Conservation (phyloP, 2,113 vertebrate species). For the Cololabis saira region DNA sequence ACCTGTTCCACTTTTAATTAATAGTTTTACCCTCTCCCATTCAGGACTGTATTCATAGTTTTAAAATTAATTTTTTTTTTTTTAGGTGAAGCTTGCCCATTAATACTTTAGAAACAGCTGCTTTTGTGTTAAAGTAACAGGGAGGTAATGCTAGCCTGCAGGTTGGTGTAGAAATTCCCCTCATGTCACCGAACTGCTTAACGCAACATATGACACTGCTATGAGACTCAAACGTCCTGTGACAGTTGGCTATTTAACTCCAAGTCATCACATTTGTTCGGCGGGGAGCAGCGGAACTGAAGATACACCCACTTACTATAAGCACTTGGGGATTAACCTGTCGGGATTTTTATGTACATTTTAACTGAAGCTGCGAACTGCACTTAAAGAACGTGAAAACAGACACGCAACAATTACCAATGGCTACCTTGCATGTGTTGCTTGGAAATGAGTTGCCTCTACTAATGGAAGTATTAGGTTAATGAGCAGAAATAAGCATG, state of each 20-base stretch:
- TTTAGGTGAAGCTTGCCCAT: conserved; percentile 75
- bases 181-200: conserved; percentile 62
- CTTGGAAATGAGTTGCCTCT: conserved; percentile 5
- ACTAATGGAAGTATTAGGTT: conserved; percentile 50
- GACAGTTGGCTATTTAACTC: conserved; percentile 52
- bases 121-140: conserved; percentile 71
- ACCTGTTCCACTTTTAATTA: conserved; percentile 87
- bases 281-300: conserved; percentile 23
- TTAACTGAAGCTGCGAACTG: conserved; percentile 3
- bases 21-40: conserved; percentile 80
- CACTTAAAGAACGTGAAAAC: neutral
- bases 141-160: conserved; percentile 74
- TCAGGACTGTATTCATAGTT: conserved; percentile 75
- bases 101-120: conserved; percentile 72
- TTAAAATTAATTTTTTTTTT: conserved; percentile 76
- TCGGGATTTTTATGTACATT: conserved; percentile 21
- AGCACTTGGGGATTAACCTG: conserved; percentile 47
- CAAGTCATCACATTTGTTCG: conserved; percentile 52
- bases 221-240: conserved; percentile 21
- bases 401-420: conserved; percentile 10
- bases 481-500: conserved; percentile 72
- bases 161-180: conserved; percentile 61
- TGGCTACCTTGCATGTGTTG: neutral
- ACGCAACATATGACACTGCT: conserved; percentile 46
- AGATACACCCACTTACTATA: conserved; percentile 24